Percentiles rank a stretch among this genome's conserved stretches.
These are phyloP conservation scores for Siderastrea siderea DNA, from an alignment of 92 coral and sea anemone species.

Conservation along the genomic window DNA sequence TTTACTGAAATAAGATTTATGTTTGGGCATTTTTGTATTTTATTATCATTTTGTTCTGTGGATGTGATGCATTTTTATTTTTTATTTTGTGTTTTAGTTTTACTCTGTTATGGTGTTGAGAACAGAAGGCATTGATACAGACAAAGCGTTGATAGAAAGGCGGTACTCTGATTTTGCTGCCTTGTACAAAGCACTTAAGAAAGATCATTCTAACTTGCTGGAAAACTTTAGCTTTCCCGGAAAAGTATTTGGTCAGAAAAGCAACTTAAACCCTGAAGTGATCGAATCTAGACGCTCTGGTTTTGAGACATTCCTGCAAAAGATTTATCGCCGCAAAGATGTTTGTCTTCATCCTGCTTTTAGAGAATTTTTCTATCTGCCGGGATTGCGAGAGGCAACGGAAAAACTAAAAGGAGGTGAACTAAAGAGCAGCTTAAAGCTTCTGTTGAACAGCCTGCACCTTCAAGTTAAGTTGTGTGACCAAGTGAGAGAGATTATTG, in stretches of 20 bases:
- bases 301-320: slow-evolving; percentile 80
- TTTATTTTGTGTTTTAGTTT: slow-evolving; percentile 58
- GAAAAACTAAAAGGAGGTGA: slow-evolving; percentile 90
- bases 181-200: slow-evolving; percentile 90
- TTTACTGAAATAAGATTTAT: too few species aligned
- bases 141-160: slow-evolving; percentile 90
- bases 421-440: slow-evolving; percentile 79
- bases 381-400: slow-evolving; percentile 83
- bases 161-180: slow-evolving; percentile 92
- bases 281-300: slow-evolving; percentile 74
- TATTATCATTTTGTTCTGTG: background rate
- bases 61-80: background rate
- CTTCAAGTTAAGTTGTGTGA: slow-evolving; percentile 95
- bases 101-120: slow-evolving; percentile 85
- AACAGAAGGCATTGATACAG: slow-evolving; percentile 89
- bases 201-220: slow-evolving; percentile 80
- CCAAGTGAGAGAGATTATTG: slow-evolving; percentile 80
- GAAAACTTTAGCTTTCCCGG: slow-evolving; percentile 82
- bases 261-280: slow-evolving; percentile 77
- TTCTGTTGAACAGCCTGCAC: slow-evolving; percentile 90
- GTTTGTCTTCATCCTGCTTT: slow-evolving; percentile 75
- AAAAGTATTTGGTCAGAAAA: slow-evolving; percentile 83
- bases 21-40: background rate
- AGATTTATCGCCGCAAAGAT: slow-evolving; percentile 62
- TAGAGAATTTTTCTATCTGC: slow-evolving; percentile 92